Evolutionary conservation across 2,797 vertebrate genomes (phyloP).

Genomic region (Oreochromis grahami): DNA sequence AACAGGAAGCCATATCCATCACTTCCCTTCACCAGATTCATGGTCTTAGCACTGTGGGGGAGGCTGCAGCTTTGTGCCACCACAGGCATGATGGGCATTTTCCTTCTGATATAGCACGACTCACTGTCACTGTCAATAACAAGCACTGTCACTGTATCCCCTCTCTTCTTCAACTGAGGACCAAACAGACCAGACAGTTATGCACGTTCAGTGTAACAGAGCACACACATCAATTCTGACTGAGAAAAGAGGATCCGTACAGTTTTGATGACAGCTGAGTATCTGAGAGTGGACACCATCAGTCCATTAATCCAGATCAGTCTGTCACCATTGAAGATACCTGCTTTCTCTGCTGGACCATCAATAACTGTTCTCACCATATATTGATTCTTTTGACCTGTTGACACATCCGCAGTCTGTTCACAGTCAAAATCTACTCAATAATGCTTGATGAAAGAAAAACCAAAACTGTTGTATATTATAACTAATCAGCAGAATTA

Average conservation of each 20-base stretch:
- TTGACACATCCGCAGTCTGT: neutral
- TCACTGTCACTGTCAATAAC: conserved; percentile 82
- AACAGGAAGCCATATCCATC: conserved; percentile 90
- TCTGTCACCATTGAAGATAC: conserved; percentile 79
- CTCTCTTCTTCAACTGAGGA: conserved; percentile 80
- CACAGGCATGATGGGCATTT: conserved; percentile 77
- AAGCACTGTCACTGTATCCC: conserved; percentile 79
- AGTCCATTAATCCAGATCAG: conserved; percentile 88
- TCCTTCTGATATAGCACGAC: conserved; percentile 73
- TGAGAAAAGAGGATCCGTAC: conserved; percentile 54
- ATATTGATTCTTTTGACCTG: conserved; percentile 82
- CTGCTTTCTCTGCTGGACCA: conserved; percentile 83
- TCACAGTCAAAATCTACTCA: neutral
- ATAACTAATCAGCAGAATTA: neutral
- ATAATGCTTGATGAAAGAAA: neutral
- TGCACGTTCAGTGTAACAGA: neutral
- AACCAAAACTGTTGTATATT: neutral
- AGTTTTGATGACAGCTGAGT: conserved; percentile 73
- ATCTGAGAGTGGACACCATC: conserved; percentile 71
- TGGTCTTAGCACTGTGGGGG: conserved; percentile 75
- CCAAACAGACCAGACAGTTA: neutral
- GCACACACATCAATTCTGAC: neutral
- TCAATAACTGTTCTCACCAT: conserved; percentile 69
- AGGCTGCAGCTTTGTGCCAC: conserved; percentile 79
- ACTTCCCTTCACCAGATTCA: conserved; percentile 79